phyloP scores from a whole-genome alignment of 2,797 vertebrate species.

The Molossus alvarezi region DNA sequence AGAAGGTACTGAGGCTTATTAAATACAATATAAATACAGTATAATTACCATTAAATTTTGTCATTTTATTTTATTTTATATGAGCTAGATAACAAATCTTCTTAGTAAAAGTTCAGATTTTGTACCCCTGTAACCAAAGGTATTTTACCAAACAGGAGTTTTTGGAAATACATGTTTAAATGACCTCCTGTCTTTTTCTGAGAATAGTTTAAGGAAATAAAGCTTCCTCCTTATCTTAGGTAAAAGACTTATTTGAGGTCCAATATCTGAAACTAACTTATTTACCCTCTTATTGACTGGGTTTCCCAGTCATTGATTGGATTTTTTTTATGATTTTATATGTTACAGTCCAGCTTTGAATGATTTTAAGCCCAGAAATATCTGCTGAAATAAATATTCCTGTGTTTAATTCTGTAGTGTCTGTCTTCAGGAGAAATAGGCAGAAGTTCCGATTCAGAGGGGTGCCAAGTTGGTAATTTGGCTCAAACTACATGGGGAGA shows the following conservation, averaged over 20 bases:
- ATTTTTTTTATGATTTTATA: constrained; percentile 77
- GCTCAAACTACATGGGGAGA: constrained; percentile 92
- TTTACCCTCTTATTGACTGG: constrained; percentile 3
- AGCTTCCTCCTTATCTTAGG: constrained; percentile 21
- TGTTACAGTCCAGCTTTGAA: constrained; percentile 69
- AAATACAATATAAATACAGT: not conserved
- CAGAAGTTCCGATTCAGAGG: constrained; percentile 89
- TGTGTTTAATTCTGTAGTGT: constrained; percentile 86
- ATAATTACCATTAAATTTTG: constrained; percentile 38
- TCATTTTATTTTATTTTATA: constrained; percentile 57
- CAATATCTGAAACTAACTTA: constrained; percentile 55
- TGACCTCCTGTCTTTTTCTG: constrained; percentile 26
- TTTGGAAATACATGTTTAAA: constrained; percentile 51
- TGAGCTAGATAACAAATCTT: constrained; percentile 51
- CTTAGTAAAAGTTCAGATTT: constrained; percentile 55
- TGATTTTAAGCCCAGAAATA: constrained; percentile 82
- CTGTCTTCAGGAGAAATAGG: constrained; percentile 85
- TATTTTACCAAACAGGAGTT: constrained; percentile 53
- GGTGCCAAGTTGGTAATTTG: constrained; percentile 91
- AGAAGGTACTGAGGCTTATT: not conserved
- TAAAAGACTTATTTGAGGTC: constrained; percentile 20
- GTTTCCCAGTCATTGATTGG: constrained; percentile 72
- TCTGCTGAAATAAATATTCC: constrained; percentile 82
- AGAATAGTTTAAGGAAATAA: constrained; percentile 63
- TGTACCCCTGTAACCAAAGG: constrained; percentile 43